A percentile compares a stretch with the other conserved stretches of the same genome.
These are phyloP conservation scores for Eucidaris tribuloides DNA, from an alignment of 35 echinoderm and acorn worm species.

Conservation along the genomic window DNA sequence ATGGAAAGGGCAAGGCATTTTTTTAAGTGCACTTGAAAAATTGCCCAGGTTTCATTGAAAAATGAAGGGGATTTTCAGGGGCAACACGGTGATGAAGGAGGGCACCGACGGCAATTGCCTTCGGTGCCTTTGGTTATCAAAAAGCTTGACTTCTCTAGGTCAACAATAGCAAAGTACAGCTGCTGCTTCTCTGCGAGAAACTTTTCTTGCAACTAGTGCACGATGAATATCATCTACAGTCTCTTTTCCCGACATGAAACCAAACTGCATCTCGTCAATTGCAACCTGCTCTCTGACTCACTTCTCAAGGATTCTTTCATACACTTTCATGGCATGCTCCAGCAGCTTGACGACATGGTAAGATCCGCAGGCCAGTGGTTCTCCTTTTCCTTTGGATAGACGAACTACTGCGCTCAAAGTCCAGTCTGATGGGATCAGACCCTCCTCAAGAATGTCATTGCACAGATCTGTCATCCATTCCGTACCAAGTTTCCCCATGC, in stretches of 20 bases:
- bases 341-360: not conserved
- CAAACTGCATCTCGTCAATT: not conserved
- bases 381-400: not conserved
- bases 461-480: not conserved
- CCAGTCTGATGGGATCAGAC: not conserved
- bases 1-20: no score
- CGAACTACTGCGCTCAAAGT: not conserved
- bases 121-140: no score
- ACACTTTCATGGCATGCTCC: not conserved
- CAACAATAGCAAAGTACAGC: no score
- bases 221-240: not conserved
- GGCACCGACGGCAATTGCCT: no score
- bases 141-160: no score
- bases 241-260: not conserved
- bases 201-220: not conserved
- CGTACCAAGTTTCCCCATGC: not conserved
- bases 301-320: not conserved
- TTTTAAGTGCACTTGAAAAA: no score
- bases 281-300: no score
- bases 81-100: no score
- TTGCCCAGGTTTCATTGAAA: no score
- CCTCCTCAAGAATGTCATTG: not conserved
- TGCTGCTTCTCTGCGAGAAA: not conserved
- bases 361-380: not conserved
- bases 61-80: no score